A percentile compares a stretch with the other conserved stretches of the same genome.
Conservation (phyloP, 1,140 invertebrate species). For the Brachionus plicatilis region DNA sequence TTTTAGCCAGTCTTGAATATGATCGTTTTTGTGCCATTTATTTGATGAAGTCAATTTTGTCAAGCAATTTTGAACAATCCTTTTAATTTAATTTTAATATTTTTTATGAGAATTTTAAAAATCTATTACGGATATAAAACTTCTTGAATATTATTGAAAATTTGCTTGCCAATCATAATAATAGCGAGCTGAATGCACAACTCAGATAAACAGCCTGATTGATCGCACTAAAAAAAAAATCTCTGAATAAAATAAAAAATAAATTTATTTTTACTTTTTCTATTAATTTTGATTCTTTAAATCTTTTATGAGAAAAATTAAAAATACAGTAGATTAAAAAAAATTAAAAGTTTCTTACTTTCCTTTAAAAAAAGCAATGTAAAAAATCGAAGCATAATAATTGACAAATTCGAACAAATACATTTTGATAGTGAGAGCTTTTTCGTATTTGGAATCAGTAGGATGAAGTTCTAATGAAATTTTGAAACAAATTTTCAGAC, state of each 20-base stretch:
- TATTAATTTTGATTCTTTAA: not conserved
- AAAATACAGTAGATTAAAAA: not conserved
- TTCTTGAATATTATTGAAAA: conserved; percentile 72
- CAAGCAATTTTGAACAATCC: conserved; percentile 57
- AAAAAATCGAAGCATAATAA: conserved; percentile 96
- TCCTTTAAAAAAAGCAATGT: conserved; percentile 95
- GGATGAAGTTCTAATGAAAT: conserved; percentile 69
- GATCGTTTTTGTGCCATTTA: not conserved
- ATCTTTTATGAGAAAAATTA: not conserved
- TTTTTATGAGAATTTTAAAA: not conserved
- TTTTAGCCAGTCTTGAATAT: conserved; percentile 69
- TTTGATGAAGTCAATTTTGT: conserved; percentile 59
- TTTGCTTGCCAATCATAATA: conserved; percentile 79
- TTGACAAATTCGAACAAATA: conserved; percentile 97
- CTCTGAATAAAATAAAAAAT: not conserved
- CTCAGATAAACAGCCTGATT: conserved; percentile 74
- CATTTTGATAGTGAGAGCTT: conserved; percentile 90
- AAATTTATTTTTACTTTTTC: not conserved
- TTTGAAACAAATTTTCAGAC: not conserved
- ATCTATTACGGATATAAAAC: conserved; percentile 61
- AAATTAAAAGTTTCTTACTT: conserved; percentile 54
- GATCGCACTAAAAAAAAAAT: conserved; percentile 62
- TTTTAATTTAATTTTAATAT: not conserved
- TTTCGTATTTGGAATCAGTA: conserved; percentile 95
- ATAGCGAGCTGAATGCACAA: conserved; percentile 73